phyloP scores from a whole-genome alignment of 2,113 vertebrate species.

The Lipophrys pholis region DNA sequence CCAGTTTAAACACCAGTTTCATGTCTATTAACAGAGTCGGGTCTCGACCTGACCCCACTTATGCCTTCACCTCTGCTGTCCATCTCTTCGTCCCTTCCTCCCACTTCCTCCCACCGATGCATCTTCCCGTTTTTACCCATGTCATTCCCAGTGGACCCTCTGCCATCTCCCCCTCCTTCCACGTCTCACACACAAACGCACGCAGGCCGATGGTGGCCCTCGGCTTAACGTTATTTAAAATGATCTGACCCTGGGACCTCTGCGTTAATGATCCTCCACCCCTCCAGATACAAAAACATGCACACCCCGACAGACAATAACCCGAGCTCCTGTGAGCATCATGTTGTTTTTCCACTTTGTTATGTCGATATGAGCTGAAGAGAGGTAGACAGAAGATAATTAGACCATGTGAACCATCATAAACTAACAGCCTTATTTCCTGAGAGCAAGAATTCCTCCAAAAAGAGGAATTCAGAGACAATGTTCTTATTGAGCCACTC shows the following conservation, averaged over 20 bases:
- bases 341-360: constrained; percentile 35
- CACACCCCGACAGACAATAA: constrained; percentile 57
- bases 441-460: constrained; percentile 12
- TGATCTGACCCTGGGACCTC: constrained; percentile 77
- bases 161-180: constrained; percentile 20
- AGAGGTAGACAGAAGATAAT: constrained; percentile 7
- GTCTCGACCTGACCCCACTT: constrained; percentile 79
- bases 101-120: constrained; percentile 22
- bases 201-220: constrained; percentile 53
- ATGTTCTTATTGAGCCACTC: not conserved
- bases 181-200: constrained; percentile 19
- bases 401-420: not conserved
- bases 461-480: constrained; percentile 13
- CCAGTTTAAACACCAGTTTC: constrained; percentile 74
- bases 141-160: constrained; percentile 59
- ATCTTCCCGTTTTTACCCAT: constrained; percentile 59
- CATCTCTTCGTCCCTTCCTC: constrained; percentile 27
- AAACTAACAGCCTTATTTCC: constrained; percentile 2
- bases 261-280: constrained; percentile 71
- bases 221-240: constrained; percentile 77
- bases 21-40: constrained; percentile 76
- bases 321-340: constrained; percentile 6
- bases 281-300: constrained; percentile 53
- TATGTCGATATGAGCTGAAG: not conserved
- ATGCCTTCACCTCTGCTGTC: constrained; percentile 66